phyloP scores from a whole-genome alignment of 2,888 invertebrate genomes.

The Idaea aversata region DNA sequence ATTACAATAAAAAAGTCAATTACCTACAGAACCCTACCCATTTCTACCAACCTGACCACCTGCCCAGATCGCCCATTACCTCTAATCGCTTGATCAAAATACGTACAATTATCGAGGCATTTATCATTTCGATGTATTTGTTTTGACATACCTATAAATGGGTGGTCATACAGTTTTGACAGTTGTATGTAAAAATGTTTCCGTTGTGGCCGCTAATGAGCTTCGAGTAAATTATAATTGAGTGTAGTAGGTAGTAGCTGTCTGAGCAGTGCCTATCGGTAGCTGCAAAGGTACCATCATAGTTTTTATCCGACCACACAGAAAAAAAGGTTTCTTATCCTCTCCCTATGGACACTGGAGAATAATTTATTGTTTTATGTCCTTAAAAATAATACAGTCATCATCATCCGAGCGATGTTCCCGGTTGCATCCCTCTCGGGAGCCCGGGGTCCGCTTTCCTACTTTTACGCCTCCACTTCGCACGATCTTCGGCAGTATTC shows the following conservation, averaged over 20 bases:
- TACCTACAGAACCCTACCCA: not conserved
- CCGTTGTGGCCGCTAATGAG: not conserved
- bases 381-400: no score
- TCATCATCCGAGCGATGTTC: no score
- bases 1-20: not conserved
- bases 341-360: no score
- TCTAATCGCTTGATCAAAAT: constrained; percentile 47
- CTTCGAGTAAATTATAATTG: constrained; percentile 1
- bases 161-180: not conserved
- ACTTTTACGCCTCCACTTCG: no score
- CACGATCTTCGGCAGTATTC: no score
- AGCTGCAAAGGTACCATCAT: not conserved
- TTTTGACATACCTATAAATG: constrained; percentile 57
- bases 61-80: constrained; percentile 26
- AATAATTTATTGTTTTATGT: no score
- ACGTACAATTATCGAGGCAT: constrained; percentile 68
- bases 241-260: not conserved
- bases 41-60: not conserved
- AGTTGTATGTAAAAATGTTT: not conserved
- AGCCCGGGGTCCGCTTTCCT: no score
- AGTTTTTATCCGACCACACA: no score
- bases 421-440: no score
- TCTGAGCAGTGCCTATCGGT: not conserved
- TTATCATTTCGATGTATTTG: constrained; percentile 68
- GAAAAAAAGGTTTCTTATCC: no score